Base-by-base conservation (phyloP, 2,113 vertebrate species). In the Mellivora capensis region DNA sequence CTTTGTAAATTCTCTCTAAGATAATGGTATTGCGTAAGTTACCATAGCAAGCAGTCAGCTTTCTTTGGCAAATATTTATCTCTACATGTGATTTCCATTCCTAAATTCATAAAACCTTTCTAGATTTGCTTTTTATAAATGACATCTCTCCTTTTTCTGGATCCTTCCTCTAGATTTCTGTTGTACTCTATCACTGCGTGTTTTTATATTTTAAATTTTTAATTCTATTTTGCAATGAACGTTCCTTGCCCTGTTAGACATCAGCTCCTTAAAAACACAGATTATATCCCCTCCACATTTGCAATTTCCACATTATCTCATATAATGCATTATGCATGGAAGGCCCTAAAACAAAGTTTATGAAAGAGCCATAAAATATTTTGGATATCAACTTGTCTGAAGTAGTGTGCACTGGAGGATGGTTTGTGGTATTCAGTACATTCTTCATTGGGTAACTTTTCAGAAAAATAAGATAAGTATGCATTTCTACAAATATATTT, bases 391-490 rank as follows among this genome's bases (percentile, higher is more conserved):
- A 27, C 9, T 72, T 34, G 0, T 80, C 89, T 90, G 90, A 86
- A 83, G 12, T 20, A 1, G 0, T 12, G 39, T 6, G 6, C 62
- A 79, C 92, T 84, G 77, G 8, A 85, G 25, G 90, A 59, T 82
- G 77, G 88, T 4, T 86, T 39, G 2, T 64, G 9, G 27, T 84
- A 8, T 82, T 97, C 95, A 87, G 13, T 87, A 61, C 57, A 37
- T 89, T 96, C 52, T 81, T 64, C 0, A 94, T 98, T 98, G 95
- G 76, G 74, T 95, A 95, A 90, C n/a, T 94, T 94, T 62, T 29
- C 71, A 71, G 96, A 95, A 97, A 83, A 97, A 93, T 37, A 59
- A 47, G 93, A 96, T 97, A 72, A 64, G 94, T 92, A 27, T 17
- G 11, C 86, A 23, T 20, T 97, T 97, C 44, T 94, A 82, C 42